Evolutionary conservation across 2,888 invertebrate species (phyloP).

Genomic region (Ptychoptera contaminata): DNA sequence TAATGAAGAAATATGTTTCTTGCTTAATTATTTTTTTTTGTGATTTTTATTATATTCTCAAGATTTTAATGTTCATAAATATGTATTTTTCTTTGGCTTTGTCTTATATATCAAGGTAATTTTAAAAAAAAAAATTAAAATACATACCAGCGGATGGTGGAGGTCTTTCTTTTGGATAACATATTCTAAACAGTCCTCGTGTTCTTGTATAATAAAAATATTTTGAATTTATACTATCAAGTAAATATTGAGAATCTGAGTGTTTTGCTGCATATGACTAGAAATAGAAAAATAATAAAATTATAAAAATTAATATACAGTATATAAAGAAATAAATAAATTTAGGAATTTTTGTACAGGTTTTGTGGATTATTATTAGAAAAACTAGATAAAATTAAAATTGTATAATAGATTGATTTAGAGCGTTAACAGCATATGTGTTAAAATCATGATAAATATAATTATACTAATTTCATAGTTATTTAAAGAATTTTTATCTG

Average conservation of each 20-base stretch:
- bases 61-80: too few species aligned
- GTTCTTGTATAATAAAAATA: conserved; percentile 85
- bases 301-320: not conserved
- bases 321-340: not conserved
- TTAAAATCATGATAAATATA: too few species aligned
- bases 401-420: not conserved
- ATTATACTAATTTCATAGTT: too few species aligned
- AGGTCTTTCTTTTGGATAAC: conserved; percentile 84
- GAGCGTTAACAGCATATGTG: too few species aligned
- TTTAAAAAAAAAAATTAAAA: too few species aligned
- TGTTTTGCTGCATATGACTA: conserved; percentile 63
- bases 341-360: not conserved
- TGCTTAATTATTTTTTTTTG: too few species aligned
- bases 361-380: too few species aligned
- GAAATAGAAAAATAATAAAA: conserved; percentile 23
- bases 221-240: conserved; percentile 69
- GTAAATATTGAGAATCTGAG: conserved; percentile 47
- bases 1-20: too few species aligned
- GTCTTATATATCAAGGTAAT: too few species aligned
- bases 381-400: not conserved
- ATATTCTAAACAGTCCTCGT: conserved; percentile 84
- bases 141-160: conserved; percentile 48
- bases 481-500: too few species aligned
- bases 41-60: too few species aligned
- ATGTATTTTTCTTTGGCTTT: too few species aligned